Conservation (phyloP, 2,113 vertebrate genomes). For the Neogobius melanostomus region DNA sequence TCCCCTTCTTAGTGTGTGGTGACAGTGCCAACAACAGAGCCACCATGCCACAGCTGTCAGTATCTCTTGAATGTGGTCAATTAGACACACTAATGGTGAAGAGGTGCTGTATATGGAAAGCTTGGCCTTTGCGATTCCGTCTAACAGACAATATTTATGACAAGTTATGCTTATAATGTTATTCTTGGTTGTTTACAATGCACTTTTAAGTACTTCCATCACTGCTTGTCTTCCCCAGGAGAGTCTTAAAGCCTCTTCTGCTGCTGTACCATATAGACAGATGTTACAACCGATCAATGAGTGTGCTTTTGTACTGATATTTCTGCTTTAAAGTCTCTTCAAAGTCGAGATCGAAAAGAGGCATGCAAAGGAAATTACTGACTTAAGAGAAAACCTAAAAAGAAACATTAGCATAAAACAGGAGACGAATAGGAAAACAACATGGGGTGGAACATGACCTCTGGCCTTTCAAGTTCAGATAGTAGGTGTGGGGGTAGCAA, state of each 20-base stretch:
- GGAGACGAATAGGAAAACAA: slow-evolving; percentile 17
- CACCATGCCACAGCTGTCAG: not conserved
- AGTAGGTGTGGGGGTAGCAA: not conserved
- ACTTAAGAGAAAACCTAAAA: not conserved
- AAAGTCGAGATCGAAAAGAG: slow-evolving; percentile 45
- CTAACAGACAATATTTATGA: too few species aligned
- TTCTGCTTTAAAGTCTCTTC: slow-evolving; percentile 58
- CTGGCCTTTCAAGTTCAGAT: slow-evolving; percentile 31
- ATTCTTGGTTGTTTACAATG: slow-evolving; percentile 6
- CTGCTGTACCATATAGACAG: slow-evolving; percentile 48
- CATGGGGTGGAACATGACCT: slow-evolving; percentile 42
- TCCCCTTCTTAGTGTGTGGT: too few species aligned
- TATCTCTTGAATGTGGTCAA: not conserved
- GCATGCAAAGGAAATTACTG: slow-evolving; percentile 24
- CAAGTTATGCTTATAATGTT: not conserved
- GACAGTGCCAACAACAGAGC: too few species aligned
- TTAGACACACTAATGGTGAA: not conserved
- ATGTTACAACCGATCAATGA: slow-evolving; percentile 59
- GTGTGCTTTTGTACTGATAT: slow-evolving; percentile 51
- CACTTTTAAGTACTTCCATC: slow-evolving; percentile 36
- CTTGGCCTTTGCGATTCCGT: too few species aligned
- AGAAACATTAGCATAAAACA: slow-evolving; percentile 1
- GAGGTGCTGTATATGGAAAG: not conserved
- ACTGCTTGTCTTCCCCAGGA: slow-evolving; percentile 18
- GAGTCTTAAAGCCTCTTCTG: slow-evolving; percentile 48